Evolutionary conservation across 2,113 vertebrate genomes (phyloP).

Genomic region (Halichoeres trimaculatus): DNA sequence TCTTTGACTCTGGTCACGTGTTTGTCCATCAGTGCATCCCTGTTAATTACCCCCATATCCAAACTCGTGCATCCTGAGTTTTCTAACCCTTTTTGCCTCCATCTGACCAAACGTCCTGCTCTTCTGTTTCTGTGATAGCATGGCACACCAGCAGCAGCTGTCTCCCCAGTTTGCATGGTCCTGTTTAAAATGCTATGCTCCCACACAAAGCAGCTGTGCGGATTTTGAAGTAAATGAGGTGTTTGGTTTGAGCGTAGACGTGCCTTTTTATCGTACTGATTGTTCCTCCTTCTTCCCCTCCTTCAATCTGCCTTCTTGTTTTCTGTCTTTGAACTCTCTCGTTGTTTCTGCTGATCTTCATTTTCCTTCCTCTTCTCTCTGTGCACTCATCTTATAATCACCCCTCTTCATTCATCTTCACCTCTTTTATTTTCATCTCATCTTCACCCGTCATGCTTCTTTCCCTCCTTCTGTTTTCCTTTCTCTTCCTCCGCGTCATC

Average conservation of each 20-base stretch:
- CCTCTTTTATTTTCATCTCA: no score
- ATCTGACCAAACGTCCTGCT: slow-evolving; percentile 62
- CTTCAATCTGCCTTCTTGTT: slow-evolving; percentile 12
- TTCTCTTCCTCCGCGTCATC: not conserved
- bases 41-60: slow-evolving; percentile 55
- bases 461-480: slow-evolving; percentile 4
- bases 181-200: slow-evolving; percentile 61
- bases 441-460: not conserved
- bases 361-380: not conserved
- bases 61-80: slow-evolving; percentile 57
- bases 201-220: slow-evolving; percentile 37
- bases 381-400: not conserved
- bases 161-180: slow-evolving; percentile 75
- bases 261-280: slow-evolving; percentile 5
- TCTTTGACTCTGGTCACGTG: slow-evolving; percentile 59
- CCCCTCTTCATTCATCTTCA: not conserved
- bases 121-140: slow-evolving; percentile 70
- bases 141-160: slow-evolving; percentile 64
- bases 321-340: slow-evolving; percentile 2
- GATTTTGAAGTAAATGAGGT: slow-evolving; percentile 17
- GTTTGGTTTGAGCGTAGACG: slow-evolving; percentile 3
- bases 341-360: slow-evolving; percentile 10
- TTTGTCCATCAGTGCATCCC: slow-evolving; percentile 58
- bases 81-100: slow-evolving; percentile 69
- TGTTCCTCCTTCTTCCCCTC: slow-evolving; percentile 8